phyloP scores from a whole-genome alignment of 2,113 vertebrate species.

The Echinops telfairi region DNA sequence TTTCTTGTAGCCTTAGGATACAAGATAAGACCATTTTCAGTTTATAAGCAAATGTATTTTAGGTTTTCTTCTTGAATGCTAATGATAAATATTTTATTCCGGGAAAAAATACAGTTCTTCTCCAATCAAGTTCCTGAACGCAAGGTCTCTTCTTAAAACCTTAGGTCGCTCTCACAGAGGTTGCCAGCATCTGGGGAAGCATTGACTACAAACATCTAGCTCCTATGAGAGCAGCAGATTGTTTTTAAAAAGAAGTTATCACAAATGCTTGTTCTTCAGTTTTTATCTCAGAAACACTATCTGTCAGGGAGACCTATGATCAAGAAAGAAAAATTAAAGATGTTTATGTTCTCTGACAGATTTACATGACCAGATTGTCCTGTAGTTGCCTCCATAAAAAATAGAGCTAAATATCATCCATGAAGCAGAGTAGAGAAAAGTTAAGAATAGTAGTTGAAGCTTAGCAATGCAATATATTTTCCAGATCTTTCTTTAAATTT shows the following conservation, averaged over 20 bases:
- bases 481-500: not conserved
- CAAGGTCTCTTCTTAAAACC: not conserved
- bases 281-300: conserved; percentile 4
- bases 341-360: not conserved
- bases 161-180: not conserved
- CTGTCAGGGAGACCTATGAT: not conserved
- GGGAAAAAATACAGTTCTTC: not conserved
- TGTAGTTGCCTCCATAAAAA: not conserved
- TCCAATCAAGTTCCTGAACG: not conserved
- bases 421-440: not conserved
- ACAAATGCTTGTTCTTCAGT: not conserved
- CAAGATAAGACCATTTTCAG: not conserved
- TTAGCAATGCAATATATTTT: not conserved
- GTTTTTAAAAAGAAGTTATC: not conserved
- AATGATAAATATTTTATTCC: not conserved
- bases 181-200: not conserved
- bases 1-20: not conserved
- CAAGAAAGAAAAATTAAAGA: not conserved
- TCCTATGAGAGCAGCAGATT: not conserved
- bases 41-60: not conserved
- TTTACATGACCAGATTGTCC: not conserved
- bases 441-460: not conserved
- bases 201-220: not conserved
- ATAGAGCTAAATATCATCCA: not conserved
- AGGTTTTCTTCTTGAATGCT: not conserved